Percentiles rank a stretch among this genome's conserved stretches.
Conservation (phyloP, 2,888 invertebrate genomes). For the Phoronis australis region DNA sequence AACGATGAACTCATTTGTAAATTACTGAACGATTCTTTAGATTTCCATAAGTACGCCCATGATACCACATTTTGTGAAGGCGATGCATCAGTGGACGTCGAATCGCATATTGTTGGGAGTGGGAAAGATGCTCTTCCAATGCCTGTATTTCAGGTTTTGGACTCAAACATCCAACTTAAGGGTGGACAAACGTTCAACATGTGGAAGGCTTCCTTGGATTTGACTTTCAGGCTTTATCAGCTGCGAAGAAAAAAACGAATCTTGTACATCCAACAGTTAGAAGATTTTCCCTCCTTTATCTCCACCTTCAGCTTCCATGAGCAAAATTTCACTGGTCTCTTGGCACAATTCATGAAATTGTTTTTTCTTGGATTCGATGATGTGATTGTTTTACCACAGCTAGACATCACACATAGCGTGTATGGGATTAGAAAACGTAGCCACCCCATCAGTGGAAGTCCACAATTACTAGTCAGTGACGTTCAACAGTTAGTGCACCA, state of each 20-base stretch:
- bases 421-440: constrained; percentile 14
- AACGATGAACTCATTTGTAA: too few relatives aligned
- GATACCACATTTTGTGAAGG: too few relatives aligned
- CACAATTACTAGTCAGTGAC: constrained; percentile 34
- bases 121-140: too few relatives aligned
- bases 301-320: constrained; percentile 17
- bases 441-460: constrained; percentile 30
- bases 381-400: constrained; percentile 25
- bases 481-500: constrained; percentile 26
- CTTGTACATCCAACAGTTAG: constrained; percentile 41
- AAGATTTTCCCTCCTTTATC: constrained; percentile 38
- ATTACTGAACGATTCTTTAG: too few relatives aligned
- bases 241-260: constrained; percentile 20
- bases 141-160: too few relatives aligned
- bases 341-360: constrained; percentile 30
- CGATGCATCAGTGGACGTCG: too few relatives aligned
- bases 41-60: too few relatives aligned
- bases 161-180: too few relatives aligned
- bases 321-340: constrained; percentile 9
- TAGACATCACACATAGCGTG: constrained; percentile 20
- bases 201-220: constrained; percentile 30
- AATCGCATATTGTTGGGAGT: too few relatives aligned
- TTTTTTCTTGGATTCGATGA: constrained; percentile 32
- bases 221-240: constrained; percentile 20
- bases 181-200: constrained; percentile 36